Percentiles rank a stretch among this genome's conserved stretches.
These are phyloP conservation scores for Heliocidaris tuberculata DNA, from an alignment of 35 echinoderm and acorn worm species.

Conservation along the genomic window DNA sequence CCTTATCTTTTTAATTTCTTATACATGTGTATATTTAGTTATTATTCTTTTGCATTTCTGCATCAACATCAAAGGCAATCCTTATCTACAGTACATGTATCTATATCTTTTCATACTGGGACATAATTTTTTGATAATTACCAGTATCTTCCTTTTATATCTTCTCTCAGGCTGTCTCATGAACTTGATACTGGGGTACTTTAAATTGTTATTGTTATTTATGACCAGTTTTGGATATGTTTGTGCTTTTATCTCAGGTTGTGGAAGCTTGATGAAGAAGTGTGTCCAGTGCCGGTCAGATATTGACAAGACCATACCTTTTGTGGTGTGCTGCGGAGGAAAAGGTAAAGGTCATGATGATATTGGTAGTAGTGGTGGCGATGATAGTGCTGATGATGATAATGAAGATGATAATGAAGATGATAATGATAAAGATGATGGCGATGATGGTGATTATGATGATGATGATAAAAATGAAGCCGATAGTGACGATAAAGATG, in stretches of 20 bases:
- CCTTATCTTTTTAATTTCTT: too few relatives aligned
- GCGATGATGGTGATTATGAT: background rate
- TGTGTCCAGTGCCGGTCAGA: conserved; percentile 87
- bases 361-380: background rate
- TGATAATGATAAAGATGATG: background rate
- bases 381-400: background rate
- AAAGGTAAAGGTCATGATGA: conserved; percentile 59
- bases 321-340: conserved; percentile 92
- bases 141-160: too few relatives aligned
- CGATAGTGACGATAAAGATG: background rate
- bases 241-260: conserved; percentile 57
- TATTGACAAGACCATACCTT: conserved; percentile 87
- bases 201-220: background rate
- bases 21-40: too few relatives aligned
- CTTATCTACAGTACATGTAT: too few relatives aligned
- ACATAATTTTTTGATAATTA: too few relatives aligned
- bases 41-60: too few relatives aligned
- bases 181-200: too few relatives aligned
- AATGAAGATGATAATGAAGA: background rate
- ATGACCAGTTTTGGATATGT: background rate
- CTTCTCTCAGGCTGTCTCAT: too few relatives aligned
- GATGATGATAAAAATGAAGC: background rate
- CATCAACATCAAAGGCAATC: too few relatives aligned
- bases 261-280: conserved; percentile 94
- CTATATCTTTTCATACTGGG: too few relatives aligned